Evolutionary conservation across 1,140 invertebrate genomes (phyloP), one percentile per base, ranked within the genome.

Genomic region (Eriosoma lanigerum): DNA sequence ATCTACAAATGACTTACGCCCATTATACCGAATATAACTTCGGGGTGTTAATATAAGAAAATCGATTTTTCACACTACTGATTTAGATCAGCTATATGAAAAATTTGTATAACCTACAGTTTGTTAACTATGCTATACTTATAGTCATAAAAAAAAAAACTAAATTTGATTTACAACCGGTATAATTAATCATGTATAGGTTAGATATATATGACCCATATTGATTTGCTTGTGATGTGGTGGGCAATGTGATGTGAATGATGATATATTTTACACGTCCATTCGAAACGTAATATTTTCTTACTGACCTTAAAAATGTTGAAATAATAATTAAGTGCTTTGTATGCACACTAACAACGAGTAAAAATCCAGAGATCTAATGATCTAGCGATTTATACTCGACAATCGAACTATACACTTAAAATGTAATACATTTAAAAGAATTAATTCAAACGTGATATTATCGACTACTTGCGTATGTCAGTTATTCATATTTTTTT

Each of bases 81-180:
- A 32, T 32, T 29, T 62, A 24, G 3, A 19, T 62, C 24, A n/a
- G 60, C 60, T 24, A 32, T 24, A 10, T n/a, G 60, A 62, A 17
- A 62, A 62, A 32, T 62, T 62, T 19, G 17, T 62, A 29, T 32
- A 29, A 29, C 26, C 17, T 32, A 9, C 60, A 62, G 32, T 62
- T 62, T 32, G 26, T 62, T 62, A 38, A 62, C 60, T 32, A 32
- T 24, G 32, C n/a, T 62, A 62, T 38, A 62, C 60, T 19, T 29
- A 29, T 62, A 62, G 19, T 10, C 6, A 38, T 1, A 32, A 62
- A 24, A 29, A 62, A 62, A 19, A 60, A 62, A 32, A 32, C 29
- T 32, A 10, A 38, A 62, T 29, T 32, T 32, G 17, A 17, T 17
- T 19, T 62, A 62, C 60, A 32, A 62, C 60, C 29, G 19, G 60